Evolutionary conservation across 2,113 vertebrate species (phyloP), one percentile per base, ranked within the genome.

Genomic region (Heterochromis multidens): DNA sequence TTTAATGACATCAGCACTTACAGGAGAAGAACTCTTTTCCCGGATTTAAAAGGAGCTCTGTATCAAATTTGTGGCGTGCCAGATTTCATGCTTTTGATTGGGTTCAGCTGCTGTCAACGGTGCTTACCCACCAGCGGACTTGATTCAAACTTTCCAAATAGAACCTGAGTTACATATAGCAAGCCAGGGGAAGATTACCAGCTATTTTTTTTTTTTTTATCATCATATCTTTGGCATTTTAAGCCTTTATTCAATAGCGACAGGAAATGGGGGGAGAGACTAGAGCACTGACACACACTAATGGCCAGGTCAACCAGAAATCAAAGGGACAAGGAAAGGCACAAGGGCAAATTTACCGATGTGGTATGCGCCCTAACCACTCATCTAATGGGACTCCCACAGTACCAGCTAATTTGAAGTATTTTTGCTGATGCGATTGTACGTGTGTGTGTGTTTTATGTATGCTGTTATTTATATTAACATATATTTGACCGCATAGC

Each of bases 31-130:
- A 19, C 21, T 72, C 19, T 72, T 72, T 85, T 90, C 72, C 65
- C 4, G 13, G 84, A 84, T 60, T 89, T 52, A 46, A 80, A 83
- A 76, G 61, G 7, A 7, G 56, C 74, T 83, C 58, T 87, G 87
- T 60, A 35, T 65, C n/a, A 82, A 52, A 82, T 79, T 70, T 86
- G 61, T 77, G 56, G 56, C 23, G 17, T 49, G 21, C 67, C 77
- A 77, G 79, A 61, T 84, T 80, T 87, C 70, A 82, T 57, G 23
- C 4, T 3, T 60, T 83, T 80, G 72, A 88, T 83, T 87, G 54
- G 21, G 62, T 81, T 89, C 79, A 89, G 43, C 63, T 91, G 83
- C n/a, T 62, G 80, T 80, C 37, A 43, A 56, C 2, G 33, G 21
- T 43, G 6, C 40, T 33, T 37, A 72, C 13, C 21, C 63, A 27